Base-by-base conservation (phyloP, 2,113 vertebrate species). In the Kryptolebias marmoratus region DNA sequence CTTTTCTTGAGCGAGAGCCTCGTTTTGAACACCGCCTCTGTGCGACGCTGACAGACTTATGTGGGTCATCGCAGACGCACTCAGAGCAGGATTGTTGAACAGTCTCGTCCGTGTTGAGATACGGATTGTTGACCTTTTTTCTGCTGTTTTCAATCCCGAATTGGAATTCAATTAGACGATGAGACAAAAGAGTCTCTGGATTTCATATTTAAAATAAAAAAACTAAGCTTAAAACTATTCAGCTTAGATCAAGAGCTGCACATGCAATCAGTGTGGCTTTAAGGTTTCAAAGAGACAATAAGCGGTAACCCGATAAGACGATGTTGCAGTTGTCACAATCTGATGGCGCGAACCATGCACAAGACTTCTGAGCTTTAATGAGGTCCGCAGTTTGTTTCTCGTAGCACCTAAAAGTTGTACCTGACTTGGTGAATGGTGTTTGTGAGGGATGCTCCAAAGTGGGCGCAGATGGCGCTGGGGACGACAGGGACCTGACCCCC, bases 11-110 rank as follows among this genome's bases (percentile, higher is more conserved):
- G 79, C 74, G 64, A 70, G 85, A 83, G 85, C 82, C 81, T 89
- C 79, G 77, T 87, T 89, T 77, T 70, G 84, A 92, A 73, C 72
- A 36, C 77, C 48, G 83, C 74, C 81, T 89, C 79, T 71, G 85
- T 68, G 31, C 79, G 73, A 88, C 86, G 87, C 84, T 87, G 77
- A 84, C 76, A 89, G 83, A 80, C 83, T 77, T 93, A 93, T 93
- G 50, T 93, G 89, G 92, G 93, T 93, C 91, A 90, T 79, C 58
- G 48, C 72, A 0, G 80, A 64, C 52, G 67, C 83, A 83, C 83
- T 72, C 66, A 72, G 69, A 79, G 64, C 55, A 68, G 64, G 68
- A 66, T 74, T 83, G 75, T 79, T 85, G 49, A 71, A 64, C 65
- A 75, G 75, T 47, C 74, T 81, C 42, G 31, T 75, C 11, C 0